Conservation (phyloP, 2,113 vertebrate genomes). For the Cyanoliseus patagonus region DNA sequence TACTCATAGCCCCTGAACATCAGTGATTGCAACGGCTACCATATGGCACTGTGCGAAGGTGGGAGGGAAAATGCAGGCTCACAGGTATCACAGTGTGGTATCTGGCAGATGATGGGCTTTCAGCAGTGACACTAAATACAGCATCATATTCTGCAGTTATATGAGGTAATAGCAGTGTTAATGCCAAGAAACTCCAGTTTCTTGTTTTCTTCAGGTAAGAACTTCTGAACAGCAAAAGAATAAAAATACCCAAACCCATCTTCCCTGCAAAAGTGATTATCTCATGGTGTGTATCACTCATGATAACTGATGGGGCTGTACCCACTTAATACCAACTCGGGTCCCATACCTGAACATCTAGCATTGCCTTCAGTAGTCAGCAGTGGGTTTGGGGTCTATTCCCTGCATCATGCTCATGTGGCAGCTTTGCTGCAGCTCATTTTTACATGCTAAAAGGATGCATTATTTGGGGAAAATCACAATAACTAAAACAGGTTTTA, state of each 20-base stretch:
- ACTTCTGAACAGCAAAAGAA: not conserved
- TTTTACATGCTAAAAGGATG: constrained; percentile 1
- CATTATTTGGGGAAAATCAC: constrained; percentile 4
- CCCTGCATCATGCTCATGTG: not conserved
- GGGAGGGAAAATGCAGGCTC: not conserved
- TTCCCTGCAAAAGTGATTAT: not conserved
- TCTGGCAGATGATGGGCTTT: not conserved
- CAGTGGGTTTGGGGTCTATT: not conserved
- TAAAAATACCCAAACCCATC: not conserved
- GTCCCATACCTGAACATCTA: not conserved
- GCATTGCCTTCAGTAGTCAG: not conserved
- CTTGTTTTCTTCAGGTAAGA: not conserved
- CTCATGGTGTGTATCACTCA: not conserved
- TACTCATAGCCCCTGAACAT: not conserved
- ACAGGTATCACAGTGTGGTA: not conserved
- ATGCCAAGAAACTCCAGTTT: not conserved
- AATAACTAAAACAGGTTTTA: constrained; percentile 20
- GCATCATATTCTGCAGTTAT: not conserved
- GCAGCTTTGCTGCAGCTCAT: constrained; percentile 44
- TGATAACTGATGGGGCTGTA: not conserved
- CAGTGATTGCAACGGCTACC: not conserved
- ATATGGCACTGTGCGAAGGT: not conserved
- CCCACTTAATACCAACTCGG: not conserved
- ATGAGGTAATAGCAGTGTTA: not conserved
- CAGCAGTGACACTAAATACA: not conserved